A percentile compares a stretch with the other conserved stretches of the same genome.
Evolutionary conservation across 2,113 vertebrate species (phyloP).

Genomic region (Dermatemys mawii): DNA sequence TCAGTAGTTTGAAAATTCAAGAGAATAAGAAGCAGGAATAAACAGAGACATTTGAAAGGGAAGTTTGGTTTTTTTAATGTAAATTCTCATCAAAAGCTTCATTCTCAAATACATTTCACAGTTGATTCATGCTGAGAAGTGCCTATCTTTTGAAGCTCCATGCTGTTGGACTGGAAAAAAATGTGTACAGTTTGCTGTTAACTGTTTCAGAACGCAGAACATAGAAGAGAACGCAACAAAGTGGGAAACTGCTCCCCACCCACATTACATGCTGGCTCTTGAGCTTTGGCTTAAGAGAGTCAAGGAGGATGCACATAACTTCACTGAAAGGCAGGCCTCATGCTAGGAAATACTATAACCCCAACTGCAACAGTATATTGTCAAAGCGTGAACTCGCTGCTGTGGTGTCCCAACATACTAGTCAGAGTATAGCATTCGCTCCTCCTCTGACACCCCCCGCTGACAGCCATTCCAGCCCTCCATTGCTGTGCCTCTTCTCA

Average conservation of each 20-base stretch:
- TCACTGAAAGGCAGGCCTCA: background rate
- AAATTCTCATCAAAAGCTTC: slow-evolving; percentile 19
- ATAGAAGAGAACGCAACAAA: background rate
- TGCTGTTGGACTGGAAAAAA: background rate
- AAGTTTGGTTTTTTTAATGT: background rate
- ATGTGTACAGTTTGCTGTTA: background rate
- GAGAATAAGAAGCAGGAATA: background rate
- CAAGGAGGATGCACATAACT: background rate
- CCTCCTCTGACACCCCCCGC: background rate
- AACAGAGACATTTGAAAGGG: background rate
- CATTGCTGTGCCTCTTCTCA: background rate
- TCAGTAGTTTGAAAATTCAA: background rate
- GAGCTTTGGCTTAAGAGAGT: background rate
- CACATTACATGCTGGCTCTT: background rate
- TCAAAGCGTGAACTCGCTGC: background rate
- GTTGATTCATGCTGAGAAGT: background rate
- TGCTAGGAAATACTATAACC: too few relatives aligned
- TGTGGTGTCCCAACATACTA: background rate
- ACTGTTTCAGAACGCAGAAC: background rate
- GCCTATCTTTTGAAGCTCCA: slow-evolving; percentile 3
- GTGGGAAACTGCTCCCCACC: background rate
- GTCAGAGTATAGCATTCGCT: background rate
- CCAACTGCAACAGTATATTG: background rate
- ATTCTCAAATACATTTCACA: slow-evolving; percentile 25
- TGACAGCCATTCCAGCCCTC: background rate